Evolutionary conservation across 2,113 vertebrate genomes (phyloP).

Genomic region (Nipponia nippon): DNA sequence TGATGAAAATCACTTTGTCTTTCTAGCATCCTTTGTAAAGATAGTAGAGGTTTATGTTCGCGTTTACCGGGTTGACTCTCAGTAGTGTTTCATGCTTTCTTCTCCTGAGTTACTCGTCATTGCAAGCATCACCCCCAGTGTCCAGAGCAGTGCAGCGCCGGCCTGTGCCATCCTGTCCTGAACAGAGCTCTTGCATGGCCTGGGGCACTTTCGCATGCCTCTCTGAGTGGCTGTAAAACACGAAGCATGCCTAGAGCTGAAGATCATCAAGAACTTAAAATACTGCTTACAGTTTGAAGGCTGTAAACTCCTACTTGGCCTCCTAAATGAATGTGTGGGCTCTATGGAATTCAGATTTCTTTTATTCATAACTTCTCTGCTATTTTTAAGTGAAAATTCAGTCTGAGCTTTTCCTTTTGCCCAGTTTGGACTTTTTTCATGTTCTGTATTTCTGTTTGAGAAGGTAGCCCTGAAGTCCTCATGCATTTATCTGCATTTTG

Average conservation of each 20-base stretch:
- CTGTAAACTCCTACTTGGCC: background rate
- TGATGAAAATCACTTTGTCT: background rate
- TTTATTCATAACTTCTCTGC: background rate
- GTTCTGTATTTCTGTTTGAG: background rate
- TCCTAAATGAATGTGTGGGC: background rate
- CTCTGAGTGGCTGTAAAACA: background rate
- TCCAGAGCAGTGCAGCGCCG: background rate
- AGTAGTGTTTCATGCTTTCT: background rate
- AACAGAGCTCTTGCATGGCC: background rate
- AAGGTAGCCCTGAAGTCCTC: background rate
- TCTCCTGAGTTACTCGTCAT: background rate
- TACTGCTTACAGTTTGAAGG: background rate
- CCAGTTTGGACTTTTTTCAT: background rate
- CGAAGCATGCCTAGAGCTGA: background rate
- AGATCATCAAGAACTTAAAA: background rate
- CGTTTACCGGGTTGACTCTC: rapidly evolving
- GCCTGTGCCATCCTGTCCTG: background rate
- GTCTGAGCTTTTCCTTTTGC: background rate
- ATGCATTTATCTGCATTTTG: background rate
- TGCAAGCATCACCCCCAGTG: background rate
- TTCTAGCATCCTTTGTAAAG: background rate
- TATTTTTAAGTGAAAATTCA: background rate
- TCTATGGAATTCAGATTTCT: background rate
- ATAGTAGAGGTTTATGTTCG: background rate
- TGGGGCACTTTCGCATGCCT: background rate